Percentiles rank a stretch among this genome's conserved stretches.
phyloP scores from a whole-genome alignment of 2,888 invertebrate genomes.

The Romanomermis culicivorax region DNA sequence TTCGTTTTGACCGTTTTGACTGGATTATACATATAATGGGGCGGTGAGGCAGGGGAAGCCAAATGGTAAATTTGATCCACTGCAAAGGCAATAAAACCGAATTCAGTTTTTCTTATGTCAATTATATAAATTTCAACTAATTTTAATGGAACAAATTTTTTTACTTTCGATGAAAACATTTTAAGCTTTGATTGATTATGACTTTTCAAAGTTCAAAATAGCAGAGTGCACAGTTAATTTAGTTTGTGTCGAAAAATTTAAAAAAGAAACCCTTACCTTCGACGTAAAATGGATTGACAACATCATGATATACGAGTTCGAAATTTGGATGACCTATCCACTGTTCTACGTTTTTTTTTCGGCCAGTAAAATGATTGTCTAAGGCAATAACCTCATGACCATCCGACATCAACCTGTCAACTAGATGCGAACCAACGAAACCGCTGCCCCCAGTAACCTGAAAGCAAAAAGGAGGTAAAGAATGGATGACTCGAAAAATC shows the following conservation, averaged over 20 bases:
- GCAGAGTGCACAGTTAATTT: no score
- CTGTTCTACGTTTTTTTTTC: slow-evolving; percentile 87
- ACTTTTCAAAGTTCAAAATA: no score
- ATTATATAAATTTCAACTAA: slow-evolving; percentile 4
- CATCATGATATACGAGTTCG: slow-evolving; percentile 92
- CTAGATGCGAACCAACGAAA: slow-evolving; percentile 95
- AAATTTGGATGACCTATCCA: slow-evolving; percentile 99
- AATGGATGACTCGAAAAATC: not conserved
- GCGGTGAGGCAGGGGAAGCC: slow-evolving; percentile 94
- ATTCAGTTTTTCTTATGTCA: no score
- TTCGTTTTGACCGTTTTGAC: slow-evolving; percentile 98
- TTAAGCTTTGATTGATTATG: no score
- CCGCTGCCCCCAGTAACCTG: slow-evolving; percentile 81
- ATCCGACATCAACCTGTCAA: slow-evolving; percentile 76
- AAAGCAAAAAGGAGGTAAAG: not conserved
- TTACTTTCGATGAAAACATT: not conserved
- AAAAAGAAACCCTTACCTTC: slow-evolving; percentile 43
- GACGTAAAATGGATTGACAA: slow-evolving; percentile 84
- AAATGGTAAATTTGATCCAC: slow-evolving; percentile 73
- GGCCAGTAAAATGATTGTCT: slow-evolving; percentile 93
- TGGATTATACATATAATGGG: slow-evolving; percentile 98
- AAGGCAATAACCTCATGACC: slow-evolving; percentile 89
- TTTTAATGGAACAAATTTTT: not conserved
- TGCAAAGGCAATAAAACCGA: slow-evolving; percentile 18
- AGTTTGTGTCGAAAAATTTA: no score